Base-by-base conservation (phyloP, 2,888 invertebrate species). In the Drosophila mimetica region DNA sequence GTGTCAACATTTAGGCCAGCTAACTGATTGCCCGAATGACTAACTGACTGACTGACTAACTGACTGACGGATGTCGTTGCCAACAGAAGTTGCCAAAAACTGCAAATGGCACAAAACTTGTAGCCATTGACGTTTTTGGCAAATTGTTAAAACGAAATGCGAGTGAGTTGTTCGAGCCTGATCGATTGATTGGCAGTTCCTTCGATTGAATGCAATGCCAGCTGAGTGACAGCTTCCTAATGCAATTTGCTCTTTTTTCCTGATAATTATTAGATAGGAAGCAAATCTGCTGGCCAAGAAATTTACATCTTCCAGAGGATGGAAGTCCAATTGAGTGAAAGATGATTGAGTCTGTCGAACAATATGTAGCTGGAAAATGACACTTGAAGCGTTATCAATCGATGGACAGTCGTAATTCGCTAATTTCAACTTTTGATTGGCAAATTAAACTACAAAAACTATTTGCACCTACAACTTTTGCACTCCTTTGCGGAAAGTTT, bases 1-100 rank as follows among this genome's bases (percentile, higher is more conserved):
- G 75, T 79, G 77, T 74, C 67, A 77, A 76, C 72, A 74, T 81
- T 70, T 69, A 74, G 64, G 52, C 65, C 55, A 58, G 60, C 50
- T 59, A 58, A 59, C 47, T 52, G 77, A 69, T 41, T 57, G 55
- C 57, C 46, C 57, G 63, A 59, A 41, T 55, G 55, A 74, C 28
- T 61, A 42, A 37, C 44, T 50, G 71, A 51, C 14, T 63, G 50
- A 58, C 32, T 50, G 57, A 44, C 48, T 50, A 61, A n/a, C 34
- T 48, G 61, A 57, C 55, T 52, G 71, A 72, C 57, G 46, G 52
- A 44, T 65, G 65, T 64, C 65, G 64, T 65, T 51, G 65, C 30
- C 65, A 65, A 65, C 65, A 77, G 77, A 69, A 55, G 58, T 52
- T 54, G 47, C 63, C 70, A 48, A 67, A 50, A 57, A 57, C 46